Evolutionary conservation across 2,113 vertebrate genomes (phyloP), one percentile per base, ranked within the genome.

Genomic region (Eulacestoma nigropectus): DNA sequence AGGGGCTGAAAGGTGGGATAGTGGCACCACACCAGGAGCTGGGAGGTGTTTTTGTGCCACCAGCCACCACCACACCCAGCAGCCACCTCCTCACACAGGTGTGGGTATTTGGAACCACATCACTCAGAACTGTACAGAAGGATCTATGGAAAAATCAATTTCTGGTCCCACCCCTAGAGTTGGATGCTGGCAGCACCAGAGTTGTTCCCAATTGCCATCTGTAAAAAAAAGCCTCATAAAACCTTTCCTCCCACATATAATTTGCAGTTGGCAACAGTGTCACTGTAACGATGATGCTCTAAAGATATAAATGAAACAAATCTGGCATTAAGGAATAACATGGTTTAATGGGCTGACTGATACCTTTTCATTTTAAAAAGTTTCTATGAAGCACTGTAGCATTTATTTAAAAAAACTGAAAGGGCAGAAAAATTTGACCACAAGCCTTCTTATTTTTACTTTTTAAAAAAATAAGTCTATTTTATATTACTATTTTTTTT

Each of bases 51-150:
- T 33, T 55, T 29, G 41, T 47, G 59, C 50, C 79, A 37, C 23
- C 82, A 88, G 39, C 44, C 72, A 79, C 3, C 53, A 16, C 7
- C 1, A 1, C 55, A 21, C 53, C n/a, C 67, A 76, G 47, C 15
- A 73, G 25, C 47, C 50, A 10, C 16, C 53, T 69, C 73, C 59
- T 55, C 50, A 50, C 21, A 2, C 2, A 10, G 15, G 4, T 41
- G 17, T 41, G 76, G 16, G 23, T 11, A 6, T 29, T 8, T 13
- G 41, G 41, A 88, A n/a, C 44, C 41, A 20, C 0, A 0, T n/a
- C 59, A 8, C 47, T 55, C 17, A 14, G 15, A 67, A 16, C 0
- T 30, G 55, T 5, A 17, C 1, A 1, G 53, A 52, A 17, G 4
- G 15, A 20, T 29, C 57, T 17, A 8, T 2, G 33, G 49, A 21